Base-by-base conservation (phyloP, 2,888 invertebrate genomes). In the Sminthurinus aureus region DNA sequence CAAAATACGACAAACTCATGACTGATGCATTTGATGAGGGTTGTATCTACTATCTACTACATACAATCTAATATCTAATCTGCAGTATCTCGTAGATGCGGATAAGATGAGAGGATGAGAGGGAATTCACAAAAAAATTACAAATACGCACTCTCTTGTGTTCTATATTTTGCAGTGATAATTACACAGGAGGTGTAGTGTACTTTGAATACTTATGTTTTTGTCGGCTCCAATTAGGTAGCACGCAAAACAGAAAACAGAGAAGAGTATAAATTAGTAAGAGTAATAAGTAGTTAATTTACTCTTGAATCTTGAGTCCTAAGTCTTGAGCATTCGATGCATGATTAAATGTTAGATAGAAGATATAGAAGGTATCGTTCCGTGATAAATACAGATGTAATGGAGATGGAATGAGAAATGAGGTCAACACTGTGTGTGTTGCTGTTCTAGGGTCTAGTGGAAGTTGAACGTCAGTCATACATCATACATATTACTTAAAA, bases 381-480 rank as follows among this genome's bases (percentile, higher is more conserved):
- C 58, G 58, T 58, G 58, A 18, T 58, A 58, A 58, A 58, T 38
- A 38, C 38, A 38, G 38, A 38, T 38, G 38, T 38, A 73, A 24
- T 18, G 38, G 20, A 71, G 24, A 71, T 74, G 75, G 50, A 75
- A 75, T 51, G 75, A 75, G 75, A 50, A 75, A 75, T 51, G 75
- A 75, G 75, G 75, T 75, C 75, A 73, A 38, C 38, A 38, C 6
- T 38, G 38, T 38, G 38, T 38, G n/a, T n/a, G n/a, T n/a, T n/a
- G 6, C 38, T 38, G 6, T 38, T 38, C 38, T 38, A 38, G 1
- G 38, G 38, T 38, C 1, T 6, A 38, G 38, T 38, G 73, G 73
- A 73, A 73, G 73, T 38, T 73, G 22, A 38, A 38, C 38, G 38
- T 38, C 38, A 38, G 38, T 38, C 38, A 38, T 38, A 38, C 38